Percentiles rank a stretch among this genome's conserved stretches.
Evolutionary conservation across 2,888 invertebrate species (phyloP).

Genomic region (Parnassius smintheus): DNA sequence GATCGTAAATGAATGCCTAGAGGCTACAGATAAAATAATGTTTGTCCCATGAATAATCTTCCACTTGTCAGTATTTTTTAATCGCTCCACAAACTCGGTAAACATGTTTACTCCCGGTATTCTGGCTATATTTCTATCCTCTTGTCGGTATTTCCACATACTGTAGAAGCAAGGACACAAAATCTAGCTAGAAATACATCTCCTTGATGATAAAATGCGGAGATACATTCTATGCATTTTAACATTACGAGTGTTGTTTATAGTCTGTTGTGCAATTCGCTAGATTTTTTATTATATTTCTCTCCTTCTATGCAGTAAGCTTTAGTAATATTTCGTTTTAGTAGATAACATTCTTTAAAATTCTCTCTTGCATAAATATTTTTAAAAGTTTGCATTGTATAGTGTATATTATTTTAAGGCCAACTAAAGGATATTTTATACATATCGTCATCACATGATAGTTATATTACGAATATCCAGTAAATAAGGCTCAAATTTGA

Average conservation of each 20-base stretch:
- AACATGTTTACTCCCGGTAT: conserved; percentile 74
- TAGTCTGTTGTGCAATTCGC: conserved; percentile 34
- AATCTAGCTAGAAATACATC: conserved; percentile 47
- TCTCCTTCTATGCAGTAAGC: conserved; percentile 5
- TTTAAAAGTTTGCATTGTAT: too few species aligned
- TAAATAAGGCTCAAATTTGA: too few species aligned
- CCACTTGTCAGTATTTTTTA: conserved; percentile 61
- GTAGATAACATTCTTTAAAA: neutral
- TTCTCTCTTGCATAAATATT: too few species aligned
- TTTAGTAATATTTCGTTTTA: conserved; percentile 17
- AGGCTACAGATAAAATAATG: conserved; percentile 17
- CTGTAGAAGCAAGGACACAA: conserved; percentile 53
- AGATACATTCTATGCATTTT: conserved; percentile 41
- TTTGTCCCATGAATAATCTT: conserved; percentile 47
- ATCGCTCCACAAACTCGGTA: conserved; percentile 60
- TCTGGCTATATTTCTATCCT: conserved; percentile 70
- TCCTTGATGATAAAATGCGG: conserved; percentile 37
- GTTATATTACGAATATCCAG: too few species aligned
- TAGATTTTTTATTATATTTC: conserved; percentile 20
- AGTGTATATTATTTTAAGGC: too few species aligned
- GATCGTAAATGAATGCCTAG: too few species aligned
- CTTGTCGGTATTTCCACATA: conserved; percentile 62
- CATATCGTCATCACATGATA: too few species aligned
- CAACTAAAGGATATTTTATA: too few species aligned
- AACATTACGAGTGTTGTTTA: conserved; percentile 36